Conservation (phyloP, 2,888 invertebrate genomes). For the Lasioglossum figueresi region DNA sequence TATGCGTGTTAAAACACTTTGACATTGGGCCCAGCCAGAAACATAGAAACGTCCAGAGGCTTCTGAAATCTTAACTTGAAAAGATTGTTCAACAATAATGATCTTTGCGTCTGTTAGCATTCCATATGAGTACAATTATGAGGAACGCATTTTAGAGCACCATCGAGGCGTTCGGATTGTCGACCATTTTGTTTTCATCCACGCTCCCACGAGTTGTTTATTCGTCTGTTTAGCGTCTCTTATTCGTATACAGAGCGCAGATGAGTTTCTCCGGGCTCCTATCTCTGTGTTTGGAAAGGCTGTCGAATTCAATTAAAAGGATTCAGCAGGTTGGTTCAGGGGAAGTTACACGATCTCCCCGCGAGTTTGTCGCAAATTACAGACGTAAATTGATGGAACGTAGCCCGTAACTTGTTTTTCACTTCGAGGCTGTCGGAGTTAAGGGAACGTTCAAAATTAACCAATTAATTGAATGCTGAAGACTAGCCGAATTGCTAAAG, state of each 20-base stretch:
- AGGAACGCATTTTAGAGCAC: not conserved
- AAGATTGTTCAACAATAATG: too few species aligned
- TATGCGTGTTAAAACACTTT: too few species aligned
- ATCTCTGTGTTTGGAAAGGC: slow-evolving; percentile 23
- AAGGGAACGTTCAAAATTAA: slow-evolving; percentile 14
- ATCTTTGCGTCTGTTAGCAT: not conserved
- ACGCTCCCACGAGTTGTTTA: not conserved
- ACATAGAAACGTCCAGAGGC: too few species aligned
- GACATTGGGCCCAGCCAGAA: too few species aligned
- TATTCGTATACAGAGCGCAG: slow-evolving; percentile 38
- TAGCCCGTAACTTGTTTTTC: slow-evolving; percentile 29
- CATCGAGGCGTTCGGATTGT: not conserved
- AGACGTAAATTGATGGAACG: slow-evolving; percentile 30
- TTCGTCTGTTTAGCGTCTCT: slow-evolving; percentile 42
- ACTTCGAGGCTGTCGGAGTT: not conserved
- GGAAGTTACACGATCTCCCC: slow-evolving; percentile 25
- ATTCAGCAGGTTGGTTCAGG: slow-evolving; percentile 34
- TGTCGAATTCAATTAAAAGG: slow-evolving; percentile 55
- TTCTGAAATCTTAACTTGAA: too few species aligned
- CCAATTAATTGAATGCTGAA: slow-evolving; percentile 31
- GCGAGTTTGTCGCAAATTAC: slow-evolving; percentile 40
- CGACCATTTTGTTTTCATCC: slow-evolving; percentile 17
- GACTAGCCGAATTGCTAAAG: not conserved
- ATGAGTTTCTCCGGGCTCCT: slow-evolving; percentile 39
- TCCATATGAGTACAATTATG: too few species aligned